These are phyloP conservation scores for Rutpela maculata DNA, from an alignment of 2,888 invertebrate genomes.

Conservation along the genomic window DNA sequence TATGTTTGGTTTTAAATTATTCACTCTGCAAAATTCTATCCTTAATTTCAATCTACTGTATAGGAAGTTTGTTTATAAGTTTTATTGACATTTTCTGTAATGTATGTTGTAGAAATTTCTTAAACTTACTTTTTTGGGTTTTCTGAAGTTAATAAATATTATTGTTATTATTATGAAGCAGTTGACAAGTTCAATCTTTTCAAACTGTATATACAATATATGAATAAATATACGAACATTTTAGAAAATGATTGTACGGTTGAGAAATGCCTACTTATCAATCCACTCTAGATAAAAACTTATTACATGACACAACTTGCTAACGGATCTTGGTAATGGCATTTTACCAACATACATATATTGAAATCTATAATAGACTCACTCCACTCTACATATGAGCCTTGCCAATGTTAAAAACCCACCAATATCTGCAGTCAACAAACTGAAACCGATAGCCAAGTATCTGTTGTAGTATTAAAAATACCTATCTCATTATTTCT, in stretches of 20 bases:
- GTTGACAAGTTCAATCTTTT: neutral
- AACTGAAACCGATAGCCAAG: slow-evolving; percentile 41
- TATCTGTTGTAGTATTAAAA: slow-evolving; percentile 46
- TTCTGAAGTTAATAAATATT: no score
- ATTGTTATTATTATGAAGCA: no score
- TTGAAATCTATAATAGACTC: slow-evolving; percentile 56
- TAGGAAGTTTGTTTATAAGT: no score
- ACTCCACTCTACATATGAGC: slow-evolving; percentile 46
- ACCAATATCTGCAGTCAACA: slow-evolving; percentile 12
- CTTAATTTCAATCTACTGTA: no score
- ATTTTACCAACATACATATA: slow-evolving; percentile 53
- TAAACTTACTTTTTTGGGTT: no score
- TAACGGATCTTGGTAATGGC: slow-evolving; percentile 55
- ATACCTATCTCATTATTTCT: slow-evolving; percentile 51
- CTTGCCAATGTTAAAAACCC: slow-evolving; percentile 22
- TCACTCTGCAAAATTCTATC: no score
- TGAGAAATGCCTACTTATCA: slow-evolving; percentile 39
- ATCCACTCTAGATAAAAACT: slow-evolving; percentile 52
- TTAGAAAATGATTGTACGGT: slow-evolving; percentile 38
- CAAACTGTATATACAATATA: slow-evolving; percentile 6
- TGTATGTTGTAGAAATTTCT: no score
- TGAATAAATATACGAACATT: slow-evolving; percentile 3
- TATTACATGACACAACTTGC: slow-evolving; percentile 55
- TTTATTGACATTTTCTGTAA: no score
- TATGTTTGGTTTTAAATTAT: no score